These are phyloP conservation scores for Solen grandis DNA, from an alignment of 1,140 invertebrate species.

Conservation along the genomic window DNA sequence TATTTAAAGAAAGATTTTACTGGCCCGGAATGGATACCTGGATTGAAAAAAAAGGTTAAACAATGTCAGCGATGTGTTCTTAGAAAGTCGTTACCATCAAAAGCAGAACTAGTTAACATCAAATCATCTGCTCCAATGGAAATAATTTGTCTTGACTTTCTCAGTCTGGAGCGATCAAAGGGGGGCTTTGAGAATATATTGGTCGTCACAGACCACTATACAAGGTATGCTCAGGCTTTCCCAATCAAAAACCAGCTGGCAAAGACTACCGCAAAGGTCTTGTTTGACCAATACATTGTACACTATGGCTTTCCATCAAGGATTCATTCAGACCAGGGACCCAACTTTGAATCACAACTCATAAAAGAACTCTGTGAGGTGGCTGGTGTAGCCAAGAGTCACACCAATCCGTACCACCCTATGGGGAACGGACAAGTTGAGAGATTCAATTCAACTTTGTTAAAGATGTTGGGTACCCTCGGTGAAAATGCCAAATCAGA, in stretches of 20 bases:
- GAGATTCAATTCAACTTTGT: constrained; percentile 24
- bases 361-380: not conserved
- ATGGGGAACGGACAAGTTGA: constrained; percentile 19
- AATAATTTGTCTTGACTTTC: constrained; percentile 7
- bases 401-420: not conserved
- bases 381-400: not conserved
- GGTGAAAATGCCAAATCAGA: not conserved
- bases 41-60: not conserved
- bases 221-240: constrained; percentile 1
- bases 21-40: constrained; percentile 24
- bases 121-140: not conserved
- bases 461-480: not conserved
- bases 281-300: constrained; percentile 30
- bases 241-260: constrained; percentile 33
- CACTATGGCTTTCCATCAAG: constrained; percentile 25
- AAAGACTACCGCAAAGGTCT: constrained; percentile 14
- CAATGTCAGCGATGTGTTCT: not conserved
- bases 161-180: too few species aligned
- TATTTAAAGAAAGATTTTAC: constrained; percentile 18
- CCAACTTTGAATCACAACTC: not conserved
- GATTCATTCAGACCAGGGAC: not conserved
- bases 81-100: not conserved
- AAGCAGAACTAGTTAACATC: not conserved
- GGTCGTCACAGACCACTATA: constrained; percentile 5
- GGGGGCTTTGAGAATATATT: too few species aligned